A percentile compares a stretch with the other conserved stretches of the same genome.
Evolutionary conservation across 1,140 invertebrate species (phyloP).

Genomic region (Littorina saxatilis): DNA sequence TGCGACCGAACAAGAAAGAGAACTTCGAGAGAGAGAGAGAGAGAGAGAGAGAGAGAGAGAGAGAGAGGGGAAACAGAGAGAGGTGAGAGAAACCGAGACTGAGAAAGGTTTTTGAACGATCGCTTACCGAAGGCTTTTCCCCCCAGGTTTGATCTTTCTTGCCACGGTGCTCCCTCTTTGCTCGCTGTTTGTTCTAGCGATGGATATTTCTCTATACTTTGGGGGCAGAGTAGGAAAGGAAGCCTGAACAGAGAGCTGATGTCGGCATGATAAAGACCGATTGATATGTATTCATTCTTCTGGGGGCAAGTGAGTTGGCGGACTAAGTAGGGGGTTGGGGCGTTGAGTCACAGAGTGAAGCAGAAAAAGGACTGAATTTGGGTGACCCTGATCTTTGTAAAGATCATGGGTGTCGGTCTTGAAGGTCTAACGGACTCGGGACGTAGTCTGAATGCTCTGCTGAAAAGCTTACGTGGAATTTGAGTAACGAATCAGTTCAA

Average conservation of each 20-base stretch:
- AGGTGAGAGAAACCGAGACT: no score
- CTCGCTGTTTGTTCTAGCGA: background rate
- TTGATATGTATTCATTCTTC: background rate
- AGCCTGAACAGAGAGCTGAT: background rate
- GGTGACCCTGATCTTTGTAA: no score
- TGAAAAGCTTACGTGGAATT: no score
- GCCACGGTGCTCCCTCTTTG: background rate
- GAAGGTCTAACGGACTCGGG: no score
- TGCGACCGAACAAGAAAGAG: background rate
- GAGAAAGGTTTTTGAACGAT: no score
- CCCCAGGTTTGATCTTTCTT: background rate
- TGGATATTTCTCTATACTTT: conserved; percentile 4
- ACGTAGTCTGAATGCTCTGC: no score
- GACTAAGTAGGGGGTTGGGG: no score
- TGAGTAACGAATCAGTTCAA: no score
- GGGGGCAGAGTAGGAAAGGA: background rate
- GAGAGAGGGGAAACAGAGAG: background rate
- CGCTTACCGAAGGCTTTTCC: background rate
- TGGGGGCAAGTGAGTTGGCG: no score
- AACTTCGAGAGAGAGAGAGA: background rate
- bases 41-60: conserved; percentile 26
- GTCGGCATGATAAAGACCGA: background rate
- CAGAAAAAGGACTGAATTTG: no score
- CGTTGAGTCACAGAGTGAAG: no score
- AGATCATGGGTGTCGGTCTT: no score